Evolutionary conservation across 2,888 invertebrate species (phyloP), one percentile per base, ranked within the genome.

Genomic region (Siphlonurus alternatus): DNA sequence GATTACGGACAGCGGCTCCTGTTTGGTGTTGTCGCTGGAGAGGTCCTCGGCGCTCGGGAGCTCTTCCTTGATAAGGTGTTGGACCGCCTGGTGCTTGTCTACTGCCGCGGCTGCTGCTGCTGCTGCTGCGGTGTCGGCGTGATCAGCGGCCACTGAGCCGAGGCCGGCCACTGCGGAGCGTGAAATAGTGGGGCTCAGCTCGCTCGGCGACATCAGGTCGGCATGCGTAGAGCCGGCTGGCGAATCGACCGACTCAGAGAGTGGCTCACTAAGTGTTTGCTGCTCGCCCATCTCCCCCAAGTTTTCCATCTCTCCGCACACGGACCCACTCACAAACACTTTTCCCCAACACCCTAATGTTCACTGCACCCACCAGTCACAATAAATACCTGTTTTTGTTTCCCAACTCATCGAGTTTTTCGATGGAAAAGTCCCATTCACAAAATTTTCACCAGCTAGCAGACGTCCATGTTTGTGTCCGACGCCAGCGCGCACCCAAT

Each of bases 281-380:
- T 79, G 78, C 73, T 81, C 80, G 72, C 81, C 80, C 76, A 82
- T 81, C 72, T 81, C 81, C 72, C 78, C 80, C 72, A 81, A 79
- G 72, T 80, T 80, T 72, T 81, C 81, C 81, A 81, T 81, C 73
- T 73, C 75, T 74, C 73, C 73, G 72, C 75, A 75, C 75, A 72
- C 73, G 73, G 74, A 72, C 73, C 63, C 65, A 25, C 65, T 38
- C 66, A 66, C 66, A 62, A 65, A 66, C 66, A 65, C 62, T 67
- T 66, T 67, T 64, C 63, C 66, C 64, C 67, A 61, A 67, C 65
- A 66, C 68, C 64, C 63, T 65, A 66, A 65, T 65, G 67, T 69
- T 67, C 66, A 67, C 68, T 66, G 65, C 69, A 67, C 68, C 66
- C 68, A 67, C 64, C 61, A 61, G 66, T 66, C 67, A 67, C 67